Conservation (phyloP, 2,797 vertebrate genomes). For the Brotula barbata region DNA sequence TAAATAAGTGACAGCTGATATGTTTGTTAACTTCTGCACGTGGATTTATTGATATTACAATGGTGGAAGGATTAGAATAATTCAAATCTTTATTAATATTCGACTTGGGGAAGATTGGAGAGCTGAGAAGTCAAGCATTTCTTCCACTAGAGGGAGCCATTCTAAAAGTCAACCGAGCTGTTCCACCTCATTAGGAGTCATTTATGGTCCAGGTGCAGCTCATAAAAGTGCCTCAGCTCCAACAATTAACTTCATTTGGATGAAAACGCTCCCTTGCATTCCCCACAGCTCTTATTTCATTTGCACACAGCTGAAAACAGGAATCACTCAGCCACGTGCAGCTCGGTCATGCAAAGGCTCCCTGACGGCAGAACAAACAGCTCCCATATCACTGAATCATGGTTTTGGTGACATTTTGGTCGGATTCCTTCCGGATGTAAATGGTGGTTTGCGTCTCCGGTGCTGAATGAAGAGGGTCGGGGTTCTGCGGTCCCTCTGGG, state of each 20-base stretch:
- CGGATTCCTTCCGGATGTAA: too few species aligned
- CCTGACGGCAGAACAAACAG: not conserved
- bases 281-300: constrained; percentile 36
- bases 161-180: constrained; percentile 63
- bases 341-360: constrained; percentile 14
- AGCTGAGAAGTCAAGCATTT: not conserved
- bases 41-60: too few species aligned
- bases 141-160: constrained; percentile 77
- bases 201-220: constrained; percentile 62
- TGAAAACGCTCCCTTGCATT: constrained; percentile 42
- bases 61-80: too few species aligned
- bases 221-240: constrained; percentile 47
- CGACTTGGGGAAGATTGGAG: not conserved
- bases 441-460: too few species aligned
- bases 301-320: constrained; percentile 6
- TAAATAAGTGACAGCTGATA: not conserved
- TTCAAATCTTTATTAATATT: not conserved
- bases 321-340: constrained; percentile 4
- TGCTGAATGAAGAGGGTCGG: too few species aligned
- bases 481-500: too few species aligned
- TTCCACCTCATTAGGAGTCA: constrained; percentile 44
- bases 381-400: too few species aligned
- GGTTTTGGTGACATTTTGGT: too few species aligned
- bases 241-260: constrained; percentile 55
- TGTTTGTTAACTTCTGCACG: not conserved